Evolutionary conservation across 2,113 vertebrate species (phyloP).

Genomic region (Pleuronectes platessa): DNA sequence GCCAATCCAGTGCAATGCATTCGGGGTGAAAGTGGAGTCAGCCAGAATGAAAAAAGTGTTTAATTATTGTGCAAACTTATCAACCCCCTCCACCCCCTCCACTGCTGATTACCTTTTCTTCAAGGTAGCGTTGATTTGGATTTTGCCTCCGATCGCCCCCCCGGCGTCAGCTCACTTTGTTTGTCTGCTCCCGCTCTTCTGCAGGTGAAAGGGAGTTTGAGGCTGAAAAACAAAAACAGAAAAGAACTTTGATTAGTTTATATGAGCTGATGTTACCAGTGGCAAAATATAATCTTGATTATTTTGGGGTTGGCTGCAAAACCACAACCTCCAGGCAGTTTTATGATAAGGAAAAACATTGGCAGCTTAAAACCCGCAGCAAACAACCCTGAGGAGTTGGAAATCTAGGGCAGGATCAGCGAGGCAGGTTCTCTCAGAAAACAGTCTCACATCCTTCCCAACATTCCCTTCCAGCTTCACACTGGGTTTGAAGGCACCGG

Average conservation of each 20-base stretch:
- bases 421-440: slow-evolving; percentile 1
- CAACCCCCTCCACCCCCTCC: neutral
- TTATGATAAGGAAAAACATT: slow-evolving; percentile 9
- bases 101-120: neutral
- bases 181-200: slow-evolving; percentile 16
- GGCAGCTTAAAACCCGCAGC: slow-evolving; percentile 25
- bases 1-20: neutral
- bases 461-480: neutral
- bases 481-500: neutral
- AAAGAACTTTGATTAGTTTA: slow-evolving; percentile 33
- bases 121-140: slow-evolving; percentile 14
- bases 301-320: slow-evolving; percentile 10
- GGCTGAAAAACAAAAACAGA: slow-evolving; percentile 14
- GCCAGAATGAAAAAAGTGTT: neutral
- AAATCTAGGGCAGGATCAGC: slow-evolving; percentile 44
- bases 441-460: slow-evolving; percentile 13
- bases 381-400: neutral
- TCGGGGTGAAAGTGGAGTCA: neutral
- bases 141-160: neutral
- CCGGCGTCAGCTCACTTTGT: neutral
- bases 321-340: slow-evolving; percentile 16
- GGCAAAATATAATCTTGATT: slow-evolving; percentile 19
- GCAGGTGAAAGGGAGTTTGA: slow-evolving; percentile 12
- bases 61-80: slow-evolving; percentile 1
- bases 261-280: slow-evolving; percentile 20